Base-by-base conservation (phyloP, 2,888 invertebrate genomes). In the Alviniconcha strummeri region DNA sequence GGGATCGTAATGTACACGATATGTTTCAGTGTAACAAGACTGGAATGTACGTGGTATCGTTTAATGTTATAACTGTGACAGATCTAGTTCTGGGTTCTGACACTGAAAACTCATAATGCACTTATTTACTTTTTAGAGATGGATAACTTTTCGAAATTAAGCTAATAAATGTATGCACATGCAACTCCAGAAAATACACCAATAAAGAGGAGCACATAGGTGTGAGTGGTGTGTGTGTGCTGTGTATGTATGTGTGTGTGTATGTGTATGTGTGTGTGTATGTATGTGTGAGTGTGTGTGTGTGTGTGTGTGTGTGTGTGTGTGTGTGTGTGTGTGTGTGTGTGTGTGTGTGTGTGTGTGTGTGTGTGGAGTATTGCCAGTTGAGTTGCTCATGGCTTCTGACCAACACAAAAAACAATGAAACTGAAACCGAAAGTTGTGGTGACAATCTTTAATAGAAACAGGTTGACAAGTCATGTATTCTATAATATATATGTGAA, bases 321-420 rank as follows among this genome's bases (percentile, higher is more conserved):
- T 11, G 82, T 15, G 82, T 54, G 74, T 36, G 76, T n/a, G 82
- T n/a, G 8, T n/a, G 82, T n/a, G 76, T 11, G 5, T 54, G 76
- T 13, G 60, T 36, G 76, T 36, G 82, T 36, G 82, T 54, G 82
- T 4, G 74, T 36, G 82, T n/a, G 82, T n/a, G 74, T n/a, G 76
- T n/a, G 36, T 36, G 36, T 36, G 36, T 36, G 36, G 36, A 1
- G 36, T 36, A 36, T 36, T 36, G 36, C 36, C 36, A 36, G 36
- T 36, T 3, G 36, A 36, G 36, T 36, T 36, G 36, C 36, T 36
- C 36, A 36, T 36, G 36, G 36, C 36, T 36, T 36, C 36, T 36
- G 36, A 36, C 36, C 36, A 36, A 60, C 60, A 60, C 60, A 60
- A 60, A 11, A 60, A 9, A 72, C 8, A 72, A 19, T 17, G 9